Evolutionary conservation across 1,140 invertebrate genomes (phyloP).

Genomic region (Gryllus bimaculatus): DNA sequence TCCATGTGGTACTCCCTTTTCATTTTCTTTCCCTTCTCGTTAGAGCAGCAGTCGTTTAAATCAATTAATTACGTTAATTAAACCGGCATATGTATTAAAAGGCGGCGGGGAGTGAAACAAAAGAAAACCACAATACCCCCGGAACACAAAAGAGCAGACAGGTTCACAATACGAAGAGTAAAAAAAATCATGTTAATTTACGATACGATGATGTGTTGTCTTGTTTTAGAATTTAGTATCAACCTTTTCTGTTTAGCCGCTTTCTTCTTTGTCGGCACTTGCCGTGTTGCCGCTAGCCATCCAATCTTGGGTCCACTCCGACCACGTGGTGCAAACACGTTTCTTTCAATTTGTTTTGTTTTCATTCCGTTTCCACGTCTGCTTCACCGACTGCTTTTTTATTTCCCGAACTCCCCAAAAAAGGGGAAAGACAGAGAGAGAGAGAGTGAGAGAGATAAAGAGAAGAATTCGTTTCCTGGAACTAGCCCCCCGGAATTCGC

Average conservation of each 20-base stretch:
- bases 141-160: background rate
- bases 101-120: background rate
- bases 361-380: background rate
- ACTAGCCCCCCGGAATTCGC: background rate
- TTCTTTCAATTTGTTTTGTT: background rate
- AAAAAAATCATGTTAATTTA: background rate
- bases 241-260: background rate
- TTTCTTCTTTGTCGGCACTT: background rate
- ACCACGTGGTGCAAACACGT: background rate
- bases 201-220: background rate
- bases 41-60: background rate
- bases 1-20: background rate
- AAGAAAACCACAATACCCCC: background rate
- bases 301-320: background rate
- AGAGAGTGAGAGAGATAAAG: background rate
- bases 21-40: background rate
- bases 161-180: background rate
- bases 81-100: background rate
- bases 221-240: background rate
- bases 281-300: background rate
- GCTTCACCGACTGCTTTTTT: background rate
- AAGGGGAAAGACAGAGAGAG: background rate
- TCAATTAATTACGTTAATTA: slow-evolving; percentile 1
- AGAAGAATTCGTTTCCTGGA: background rate
- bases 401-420: background rate